Evolutionary conservation across 2,113 vertebrate genomes (phyloP).

Genomic region (Brachyistius frenatus): DNA sequence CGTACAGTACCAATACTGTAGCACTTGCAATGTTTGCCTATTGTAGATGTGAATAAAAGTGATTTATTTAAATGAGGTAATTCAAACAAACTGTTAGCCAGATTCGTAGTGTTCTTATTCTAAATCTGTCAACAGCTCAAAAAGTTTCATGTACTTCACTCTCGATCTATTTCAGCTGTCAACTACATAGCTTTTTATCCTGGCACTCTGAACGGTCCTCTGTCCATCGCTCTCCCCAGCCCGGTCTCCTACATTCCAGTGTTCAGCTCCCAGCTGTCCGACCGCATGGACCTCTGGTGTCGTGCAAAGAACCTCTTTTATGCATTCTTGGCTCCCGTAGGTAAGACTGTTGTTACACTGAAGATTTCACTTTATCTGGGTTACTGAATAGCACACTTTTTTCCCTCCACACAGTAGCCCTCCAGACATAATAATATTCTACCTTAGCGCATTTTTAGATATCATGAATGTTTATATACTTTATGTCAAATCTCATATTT

Average conservation of each 20-base stretch:
- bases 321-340: slow-evolving; percentile 46
- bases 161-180: slow-evolving; percentile 53
- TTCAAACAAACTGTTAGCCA: no score
- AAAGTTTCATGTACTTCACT: neutral
- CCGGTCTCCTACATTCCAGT: slow-evolving; percentile 72
- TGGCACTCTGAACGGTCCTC: slow-evolving; percentile 27
- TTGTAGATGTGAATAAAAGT: neutral
- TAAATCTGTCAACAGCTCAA: neutral
- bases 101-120: no score
- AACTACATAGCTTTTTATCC: slow-evolving; percentile 68
- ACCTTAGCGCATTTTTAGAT: no score
- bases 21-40: neutral
- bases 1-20: neutral
- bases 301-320: slow-evolving; percentile 75
- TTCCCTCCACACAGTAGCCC: neutral
- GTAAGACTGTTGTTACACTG: slow-evolving; percentile 16
- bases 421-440: neutral
- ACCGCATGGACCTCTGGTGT: slow-evolving; percentile 78
- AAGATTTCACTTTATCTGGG: neutral
- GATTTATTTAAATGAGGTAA: neutral
- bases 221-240: slow-evolving; percentile 59
- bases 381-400: neutral
- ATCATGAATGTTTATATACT: no score
- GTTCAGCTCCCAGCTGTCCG: slow-evolving; percentile 55
- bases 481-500: no score